Conservation (phyloP, 1,140 invertebrate genomes). For the Drosophila kurseongensis region DNA sequence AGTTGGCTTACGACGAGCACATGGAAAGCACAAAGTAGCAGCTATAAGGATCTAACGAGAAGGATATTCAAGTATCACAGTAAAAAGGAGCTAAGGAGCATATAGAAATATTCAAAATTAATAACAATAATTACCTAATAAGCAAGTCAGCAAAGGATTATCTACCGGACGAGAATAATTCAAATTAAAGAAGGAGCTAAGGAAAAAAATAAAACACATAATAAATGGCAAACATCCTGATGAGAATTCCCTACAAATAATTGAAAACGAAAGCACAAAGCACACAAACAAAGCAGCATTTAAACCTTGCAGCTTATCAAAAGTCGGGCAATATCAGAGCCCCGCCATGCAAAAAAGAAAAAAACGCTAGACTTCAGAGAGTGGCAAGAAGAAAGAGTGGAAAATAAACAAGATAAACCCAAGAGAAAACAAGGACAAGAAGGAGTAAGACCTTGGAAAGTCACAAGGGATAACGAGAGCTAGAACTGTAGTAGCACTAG, state of each 20-base stretch:
- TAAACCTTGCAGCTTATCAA: neutral
- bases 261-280: neutral
- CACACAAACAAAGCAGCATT: neutral
- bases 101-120: too few relatives aligned
- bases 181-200: neutral
- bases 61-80: neutral
- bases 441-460: too few relatives aligned
- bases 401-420: neutral
- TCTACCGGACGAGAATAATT: neutral
- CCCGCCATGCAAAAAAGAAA: conserved; percentile 74
- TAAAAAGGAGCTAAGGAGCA: neutral
- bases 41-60: too few relatives aligned
- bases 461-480: too few relatives aligned
- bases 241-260: neutral
- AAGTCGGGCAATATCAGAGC: conserved; percentile 3
- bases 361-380: conserved; percentile 56
- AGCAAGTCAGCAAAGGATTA: too few relatives aligned
- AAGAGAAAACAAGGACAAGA: neutral
- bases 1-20: conserved; percentile 45
- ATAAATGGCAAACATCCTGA: neutral
- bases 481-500: neutral
- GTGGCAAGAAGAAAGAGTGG: conserved; percentile 1
- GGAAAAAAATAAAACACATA: neutral
- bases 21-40: conserved; percentile 9
- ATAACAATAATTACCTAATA: too few relatives aligned